phyloP scores from a whole-genome alignment of 2,888 invertebrate genomes.

The Cactoblastis cactorum region DNA sequence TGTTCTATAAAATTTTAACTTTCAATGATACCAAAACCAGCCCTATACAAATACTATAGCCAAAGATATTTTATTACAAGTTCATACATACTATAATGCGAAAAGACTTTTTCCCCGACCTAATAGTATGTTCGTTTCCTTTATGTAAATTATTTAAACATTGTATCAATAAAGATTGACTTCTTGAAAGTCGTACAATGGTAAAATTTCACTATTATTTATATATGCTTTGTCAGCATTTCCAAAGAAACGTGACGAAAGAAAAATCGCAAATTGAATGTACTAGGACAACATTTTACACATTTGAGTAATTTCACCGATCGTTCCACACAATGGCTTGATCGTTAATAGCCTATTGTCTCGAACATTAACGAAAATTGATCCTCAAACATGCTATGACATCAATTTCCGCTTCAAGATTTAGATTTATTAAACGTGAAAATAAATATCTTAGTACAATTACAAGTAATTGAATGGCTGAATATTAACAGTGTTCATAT shows the following conservation, averaged over 20 bases:
- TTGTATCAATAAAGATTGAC: neutral
- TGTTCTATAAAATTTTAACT: too few species aligned
- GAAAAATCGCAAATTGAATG: conserved; percentile 23
- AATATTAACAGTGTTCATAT: conserved; percentile 21
- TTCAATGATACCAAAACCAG: too few species aligned
- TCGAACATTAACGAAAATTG: conserved; percentile 41
- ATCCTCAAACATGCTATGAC: conserved; percentile 39
- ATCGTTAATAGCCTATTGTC: conserved; percentile 49
- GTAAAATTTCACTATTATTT: conserved; percentile 6
- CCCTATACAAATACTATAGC: too few species aligned
- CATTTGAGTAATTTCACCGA: conserved; percentile 36
- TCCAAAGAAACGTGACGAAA: conserved; percentile 31
- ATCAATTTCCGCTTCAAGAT: conserved; percentile 40
- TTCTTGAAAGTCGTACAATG: neutral
- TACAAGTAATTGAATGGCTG: conserved; percentile 20
- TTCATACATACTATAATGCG: too few species aligned
- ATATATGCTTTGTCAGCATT: conserved; percentile 27
- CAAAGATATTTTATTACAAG: too few species aligned
- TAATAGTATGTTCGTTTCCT: too few species aligned
- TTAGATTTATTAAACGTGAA: conserved; percentile 11
- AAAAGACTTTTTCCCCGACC: too few species aligned
- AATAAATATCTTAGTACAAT: neutral
- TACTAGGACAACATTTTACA: conserved; percentile 31
- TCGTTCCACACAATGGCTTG: conserved; percentile 30
- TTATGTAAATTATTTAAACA: too few species aligned